Base-by-base conservation (phyloP, 2,113 vertebrate genomes). In the Melanerpes formicivorus region DNA sequence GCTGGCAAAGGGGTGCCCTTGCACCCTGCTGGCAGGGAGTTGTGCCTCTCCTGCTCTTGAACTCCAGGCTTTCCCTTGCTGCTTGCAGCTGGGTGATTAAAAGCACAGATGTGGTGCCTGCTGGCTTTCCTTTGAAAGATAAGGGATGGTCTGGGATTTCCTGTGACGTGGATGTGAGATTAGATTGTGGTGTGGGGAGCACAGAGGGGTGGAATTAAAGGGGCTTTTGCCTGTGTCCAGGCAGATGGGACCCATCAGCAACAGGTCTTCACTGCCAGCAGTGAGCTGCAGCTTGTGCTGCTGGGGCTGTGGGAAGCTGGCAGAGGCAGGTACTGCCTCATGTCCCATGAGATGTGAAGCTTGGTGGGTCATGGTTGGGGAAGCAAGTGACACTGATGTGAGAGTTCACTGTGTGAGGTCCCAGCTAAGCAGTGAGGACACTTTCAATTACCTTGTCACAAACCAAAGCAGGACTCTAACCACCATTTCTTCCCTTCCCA, bases 121-220 rank as follows among this genome's bases (percentile, higher is more conserved):
- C 72, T 78, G 80, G 66, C 83, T 79, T 84, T 67, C 72, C 80
- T 92, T 84, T 82, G 87, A 88, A 67, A 97, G 96, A 96, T 96
- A 97, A 96, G 90, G 54, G 88, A 88, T 66, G 42, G 73, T 52
- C 78, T 90, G 64, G 52, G 58, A 66, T 86, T 96, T 96, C 94
- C 95, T 96, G 93, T 95, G 91, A 91, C 90, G 48, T 90, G 95
- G 96, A 93, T 95, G 93, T 56, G 64, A 97, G 93, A 96, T 95
- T 95, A 95, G 95, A 95, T 94, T 93, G 94, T 69, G 50, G 56
- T 1, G 4, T 48, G 27, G 62, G 30, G 26, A 95, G 58, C 75
- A 30, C 37, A 32, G 2, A 34, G 30, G n/a, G 82, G 14, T 78
- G 58, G 42, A 78, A 76, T 90, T 90, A 79, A 75, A 80, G 78